Percentiles rank a stretch among this genome's conserved stretches.
These are phyloP conservation scores for Bhutanitis thaidina DNA, from an alignment of 2,888 invertebrate genomes.

Conservation along the genomic window DNA sequence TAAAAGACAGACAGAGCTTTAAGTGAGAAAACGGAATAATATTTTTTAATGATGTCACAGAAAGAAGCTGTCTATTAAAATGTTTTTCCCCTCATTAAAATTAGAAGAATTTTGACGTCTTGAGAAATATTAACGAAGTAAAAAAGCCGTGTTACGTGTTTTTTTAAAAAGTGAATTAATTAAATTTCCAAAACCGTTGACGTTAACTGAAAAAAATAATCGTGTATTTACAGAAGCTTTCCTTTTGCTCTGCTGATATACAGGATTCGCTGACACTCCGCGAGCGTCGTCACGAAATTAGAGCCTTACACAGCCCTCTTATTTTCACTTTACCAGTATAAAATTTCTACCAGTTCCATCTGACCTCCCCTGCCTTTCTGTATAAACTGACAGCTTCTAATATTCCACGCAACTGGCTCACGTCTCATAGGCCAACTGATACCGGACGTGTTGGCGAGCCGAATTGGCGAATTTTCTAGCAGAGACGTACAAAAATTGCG, in stretches of 20 bases:
- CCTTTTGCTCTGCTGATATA: constrained; percentile 24
- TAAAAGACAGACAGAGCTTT: too few relatives aligned
- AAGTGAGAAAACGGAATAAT: too few relatives aligned
- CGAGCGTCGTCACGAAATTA: constrained; percentile 52
- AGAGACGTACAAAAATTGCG: constrained; percentile 55
- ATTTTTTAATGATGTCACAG: too few relatives aligned
- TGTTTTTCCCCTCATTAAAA: too few relatives aligned
- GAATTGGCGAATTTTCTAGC: constrained; percentile 55
- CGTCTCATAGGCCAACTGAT: constrained; percentile 36
- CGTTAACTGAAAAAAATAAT: constrained; percentile 29
- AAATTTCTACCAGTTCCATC: constrained; percentile 37
- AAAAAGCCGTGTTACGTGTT: constrained; percentile 2
- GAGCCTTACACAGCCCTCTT: constrained; percentile 46
- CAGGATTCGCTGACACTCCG: constrained; percentile 45
- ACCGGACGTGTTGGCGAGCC: constrained; percentile 39
- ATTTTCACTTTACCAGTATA: constrained; percentile 61
- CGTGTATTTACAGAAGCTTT: constrained; percentile 24
- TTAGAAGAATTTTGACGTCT: not conserved
- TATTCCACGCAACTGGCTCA: constrained; percentile 26
- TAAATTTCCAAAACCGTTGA: constrained; percentile 7
- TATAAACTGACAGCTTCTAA: constrained; percentile 25
- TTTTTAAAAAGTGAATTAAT: constrained; percentile 9
- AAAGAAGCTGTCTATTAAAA: too few relatives aligned
- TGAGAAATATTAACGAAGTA: not conserved
- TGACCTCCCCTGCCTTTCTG: constrained; percentile 34